Evolutionary conservation across 2,113 vertebrate species (phyloP), one percentile per base, ranked within the genome.

Genomic region (Trematocara macrostoma): DNA sequence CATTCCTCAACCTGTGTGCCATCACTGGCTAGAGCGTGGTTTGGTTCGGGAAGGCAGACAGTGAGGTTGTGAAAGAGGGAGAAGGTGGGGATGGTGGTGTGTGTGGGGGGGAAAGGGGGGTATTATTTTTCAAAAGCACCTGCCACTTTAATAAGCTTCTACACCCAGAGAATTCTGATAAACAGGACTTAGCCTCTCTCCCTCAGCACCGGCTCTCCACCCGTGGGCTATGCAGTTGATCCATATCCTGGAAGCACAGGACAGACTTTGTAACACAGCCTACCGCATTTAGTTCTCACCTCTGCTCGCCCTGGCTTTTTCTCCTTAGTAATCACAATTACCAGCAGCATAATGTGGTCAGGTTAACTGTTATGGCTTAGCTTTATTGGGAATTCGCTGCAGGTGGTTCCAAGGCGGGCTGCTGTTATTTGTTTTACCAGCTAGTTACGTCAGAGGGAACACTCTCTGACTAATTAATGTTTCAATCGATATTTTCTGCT

Each of bases 121-220:
- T 85, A 90, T 94, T 91, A 88, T 93, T 94, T 95, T 91, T 94
- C 87, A 88, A 91, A 91, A 91, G 83, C 90, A 92, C 81, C 87
- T 91, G 91, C 87, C 92, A 92, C 90, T 93, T 92, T 92, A 94
- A 95, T 95, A 95, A 93, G 93, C 85, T 64, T 82, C 94, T 94
- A 84, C 94, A 93, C 86, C 92, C 83, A 88, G 87, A 93, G 91
- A 87, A 81, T 93, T 93, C 84, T 95, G 93, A 94, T 94, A 94
- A 94, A 95, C 92, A 89, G 79, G 84, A 78, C 88, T 94, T 83
- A 89, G 91, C 89, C 81, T 78, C 81, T 78, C 84, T 91, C 88
- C 87, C 91, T 88, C 78, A 55, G 89, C 87, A 71, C 88, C 51
- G 7, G 87, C 85, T 84, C 81, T 52, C 91, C 88, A 84, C 88